These are phyloP conservation scores for Cladopsammia gracilis DNA, from an alignment of 64 coral and sea anemone species.

Conservation along the genomic window DNA sequence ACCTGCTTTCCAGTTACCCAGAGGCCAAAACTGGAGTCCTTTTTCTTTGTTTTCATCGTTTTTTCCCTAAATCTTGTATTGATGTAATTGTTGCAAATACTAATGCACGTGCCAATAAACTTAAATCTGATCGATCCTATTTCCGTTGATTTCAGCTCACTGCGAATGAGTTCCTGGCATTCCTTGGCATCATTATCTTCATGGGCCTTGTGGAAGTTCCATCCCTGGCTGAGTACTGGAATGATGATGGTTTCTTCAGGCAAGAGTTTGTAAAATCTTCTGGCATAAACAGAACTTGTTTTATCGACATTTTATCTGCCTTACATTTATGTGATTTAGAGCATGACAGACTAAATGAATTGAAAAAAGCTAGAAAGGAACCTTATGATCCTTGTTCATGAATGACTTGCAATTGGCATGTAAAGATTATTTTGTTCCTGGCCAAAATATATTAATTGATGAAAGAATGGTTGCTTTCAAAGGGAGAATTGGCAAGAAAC, in stretches of 20 bases:
- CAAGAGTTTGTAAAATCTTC: constrained; percentile 53
- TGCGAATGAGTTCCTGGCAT: constrained; percentile 31
- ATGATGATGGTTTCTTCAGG: constrained; percentile 43
- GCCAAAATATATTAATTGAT: too few species aligned
- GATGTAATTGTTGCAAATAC: constrained; percentile 27
- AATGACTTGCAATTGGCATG: constrained; percentile 31
- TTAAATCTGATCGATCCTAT: too few species aligned
- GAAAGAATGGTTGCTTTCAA: constrained; percentile 31
- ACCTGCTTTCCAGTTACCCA: too few species aligned
- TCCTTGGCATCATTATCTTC: background rate
- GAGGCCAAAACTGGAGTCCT: too few species aligned
- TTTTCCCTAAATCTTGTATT: constrained; percentile 3
- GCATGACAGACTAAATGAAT: constrained; percentile 47
- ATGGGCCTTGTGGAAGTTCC: too few species aligned
- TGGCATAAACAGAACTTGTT: constrained; percentile 45
- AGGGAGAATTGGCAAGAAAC: constrained; percentile 23
- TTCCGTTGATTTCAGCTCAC: too few species aligned
- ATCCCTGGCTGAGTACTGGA: constrained; percentile 29
- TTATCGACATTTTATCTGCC: too few species aligned
- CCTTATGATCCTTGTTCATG: constrained; percentile 45
- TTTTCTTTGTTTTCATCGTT: too few species aligned
- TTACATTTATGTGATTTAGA: constrained; percentile 63
- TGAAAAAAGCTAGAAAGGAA: constrained; percentile 38
- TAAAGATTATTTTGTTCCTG: too few species aligned
- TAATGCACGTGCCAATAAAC: background rate